Evolutionary conservation across 2,797 vertebrate genomes (phyloP).

Genomic region (Cygnus olor): DNA sequence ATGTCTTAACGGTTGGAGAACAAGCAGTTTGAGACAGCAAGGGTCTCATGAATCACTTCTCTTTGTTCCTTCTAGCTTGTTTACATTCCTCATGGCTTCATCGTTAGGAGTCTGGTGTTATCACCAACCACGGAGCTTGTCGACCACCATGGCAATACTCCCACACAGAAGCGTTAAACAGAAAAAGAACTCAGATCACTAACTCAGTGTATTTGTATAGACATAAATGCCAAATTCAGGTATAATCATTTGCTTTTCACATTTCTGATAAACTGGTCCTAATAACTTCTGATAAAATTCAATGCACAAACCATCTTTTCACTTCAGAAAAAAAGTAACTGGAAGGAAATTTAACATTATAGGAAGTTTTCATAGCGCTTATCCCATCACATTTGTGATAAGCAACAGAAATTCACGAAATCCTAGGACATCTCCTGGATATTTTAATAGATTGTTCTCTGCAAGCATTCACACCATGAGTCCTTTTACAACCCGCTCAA

Average conservation of each 20-base stretch:
- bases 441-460: not conserved
- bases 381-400: not conserved
- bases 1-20: no score
- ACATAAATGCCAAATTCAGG: not conserved
- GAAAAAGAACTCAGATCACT: not conserved
- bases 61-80: no score
- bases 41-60: no score
- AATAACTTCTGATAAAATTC: not conserved
- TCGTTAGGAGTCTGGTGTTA: no score
- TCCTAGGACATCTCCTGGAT: not conserved
- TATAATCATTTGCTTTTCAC: not conserved
- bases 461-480: not conserved
- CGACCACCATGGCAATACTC: no score
- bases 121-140: no score
- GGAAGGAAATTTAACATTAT: no score
- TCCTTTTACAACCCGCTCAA: not conserved
- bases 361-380: not conserved
- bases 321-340: not conserved
- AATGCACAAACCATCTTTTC: not conserved
- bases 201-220: not conserved
- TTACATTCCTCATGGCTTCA: no score
- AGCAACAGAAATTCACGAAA: not conserved
- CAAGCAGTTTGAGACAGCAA: no score
- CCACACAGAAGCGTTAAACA: not conserved
- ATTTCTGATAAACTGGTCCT: not conserved